Base-by-base conservation (phyloP, 2,888 invertebrate genomes). In the Urechis unicinctus region DNA sequence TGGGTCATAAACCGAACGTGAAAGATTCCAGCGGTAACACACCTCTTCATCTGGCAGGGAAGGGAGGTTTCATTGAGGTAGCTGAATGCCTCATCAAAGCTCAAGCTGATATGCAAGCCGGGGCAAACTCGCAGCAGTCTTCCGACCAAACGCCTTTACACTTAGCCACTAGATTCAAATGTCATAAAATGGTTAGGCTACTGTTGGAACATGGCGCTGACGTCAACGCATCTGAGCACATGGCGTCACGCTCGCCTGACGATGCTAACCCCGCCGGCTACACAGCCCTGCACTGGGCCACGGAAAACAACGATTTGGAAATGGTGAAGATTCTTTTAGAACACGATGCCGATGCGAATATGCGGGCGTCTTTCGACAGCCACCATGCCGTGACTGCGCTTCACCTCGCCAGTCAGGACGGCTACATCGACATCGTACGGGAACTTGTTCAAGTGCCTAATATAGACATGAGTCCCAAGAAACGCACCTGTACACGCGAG, bases 101-200 rank as follows among this genome's bases (percentile, higher is more conserved):
- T n/a, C 41, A 47, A 3, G 46, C 51, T 28, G 47, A 57, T 26
- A 44, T 57, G 21, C 36, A 62, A 36, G 9, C 50, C 2, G 62
- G 62, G 2, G 61, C 59, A 4, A 21, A 25, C 1, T 61, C 62
- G 4, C 28, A 30, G 5, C 60, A 62, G 44, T 58, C 60, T 2
- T 21, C 26, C 26, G 47, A 59, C 41, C 62, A 62, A 47, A 62
- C 62, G 13, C 55, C 62, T 9, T 50, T 62, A 9, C 62, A 62
- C 36, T 62, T 55, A 47, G 62, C 62, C 29, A 57, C 60, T 21
- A 42, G 62, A n/a, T 55, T 50, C 42, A 51, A 56, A 41, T 55
- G 62, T 25, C 4, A 46, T n/a, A 41, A 57, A 24, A 56, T 62
- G 13, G 62, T 54, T 3, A 24, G 46, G 25, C 42, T 57, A 46